Evolutionary conservation across 2,797 vertebrate species (phyloP).

Genomic region (Mareca strepera): DNA sequence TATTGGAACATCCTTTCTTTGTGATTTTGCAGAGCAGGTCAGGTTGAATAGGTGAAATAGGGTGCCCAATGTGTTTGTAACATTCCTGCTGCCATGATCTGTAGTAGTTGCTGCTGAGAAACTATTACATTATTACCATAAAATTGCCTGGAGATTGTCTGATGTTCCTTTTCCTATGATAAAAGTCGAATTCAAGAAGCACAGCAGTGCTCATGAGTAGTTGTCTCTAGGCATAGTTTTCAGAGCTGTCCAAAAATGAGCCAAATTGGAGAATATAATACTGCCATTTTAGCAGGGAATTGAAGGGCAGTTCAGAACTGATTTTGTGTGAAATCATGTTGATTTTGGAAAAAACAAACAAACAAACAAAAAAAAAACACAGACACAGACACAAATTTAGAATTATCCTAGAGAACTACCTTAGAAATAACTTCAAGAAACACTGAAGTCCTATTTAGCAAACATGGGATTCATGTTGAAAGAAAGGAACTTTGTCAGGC

Average conservation of each 20-base stretch:
- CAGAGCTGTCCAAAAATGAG: not conserved
- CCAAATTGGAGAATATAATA: not conserved
- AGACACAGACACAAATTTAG: not conserved
- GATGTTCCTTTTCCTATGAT: not conserved
- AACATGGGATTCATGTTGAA: not conserved
- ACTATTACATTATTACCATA: not conserved
- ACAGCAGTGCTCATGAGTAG: not conserved
- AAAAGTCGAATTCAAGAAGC: not conserved
- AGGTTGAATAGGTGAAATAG: not conserved
- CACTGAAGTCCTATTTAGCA: not conserved
- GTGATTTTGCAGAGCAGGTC: not conserved
- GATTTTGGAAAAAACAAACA: not conserved
- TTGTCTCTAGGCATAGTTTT: not conserved
- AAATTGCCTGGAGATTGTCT: not conserved
- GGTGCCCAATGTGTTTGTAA: not conserved
- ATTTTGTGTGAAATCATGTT: not conserved
- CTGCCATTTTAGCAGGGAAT: not conserved
- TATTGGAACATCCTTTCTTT: not conserved
- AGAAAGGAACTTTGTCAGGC: not conserved
- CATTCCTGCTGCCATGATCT: not conserved
- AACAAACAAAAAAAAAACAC: too few species aligned
- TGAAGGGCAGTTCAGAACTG: not conserved
- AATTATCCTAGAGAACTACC: not conserved
- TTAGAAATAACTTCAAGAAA: not conserved
- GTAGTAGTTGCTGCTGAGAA: not conserved